These are phyloP conservation scores for Gallinago stenura DNA, from an alignment of 2,797 vertebrate species.

Conservation along the genomic window DNA sequence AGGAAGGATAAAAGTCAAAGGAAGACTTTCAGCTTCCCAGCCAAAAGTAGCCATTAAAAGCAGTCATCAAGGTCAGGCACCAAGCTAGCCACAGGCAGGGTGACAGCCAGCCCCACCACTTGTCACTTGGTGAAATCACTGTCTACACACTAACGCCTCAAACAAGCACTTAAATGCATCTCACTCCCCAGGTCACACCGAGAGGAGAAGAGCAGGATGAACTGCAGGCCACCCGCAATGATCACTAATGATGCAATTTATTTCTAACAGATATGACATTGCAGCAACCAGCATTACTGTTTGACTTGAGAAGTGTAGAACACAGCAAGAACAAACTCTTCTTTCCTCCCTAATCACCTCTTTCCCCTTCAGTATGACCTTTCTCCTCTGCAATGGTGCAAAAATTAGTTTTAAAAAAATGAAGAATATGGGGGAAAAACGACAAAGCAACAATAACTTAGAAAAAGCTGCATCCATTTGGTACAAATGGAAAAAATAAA, in stretches of 20 bases:
- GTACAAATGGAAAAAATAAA: not conserved
- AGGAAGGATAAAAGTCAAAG: not conserved
- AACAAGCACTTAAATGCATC: not conserved
- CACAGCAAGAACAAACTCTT: not conserved
- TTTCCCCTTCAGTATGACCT: not conserved
- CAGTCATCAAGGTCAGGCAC: not conserved
- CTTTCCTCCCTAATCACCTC: not conserved
- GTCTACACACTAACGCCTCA: not conserved
- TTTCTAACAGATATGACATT: not conserved
- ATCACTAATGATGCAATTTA: not conserved
- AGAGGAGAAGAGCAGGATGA: not conserved
- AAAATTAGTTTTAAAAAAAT: not conserved
- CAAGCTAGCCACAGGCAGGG: rapidly evolving
- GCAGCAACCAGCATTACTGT: not conserved
- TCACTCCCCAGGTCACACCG: not conserved
- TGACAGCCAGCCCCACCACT: not conserved
- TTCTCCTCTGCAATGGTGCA: not conserved
- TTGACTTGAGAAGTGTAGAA: not conserved
- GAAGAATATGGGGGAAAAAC: not conserved
- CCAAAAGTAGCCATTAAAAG: not conserved
- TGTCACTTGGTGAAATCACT: not conserved
- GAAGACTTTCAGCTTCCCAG: not conserved
- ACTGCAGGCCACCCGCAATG: not conserved
- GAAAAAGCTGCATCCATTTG: not conserved
- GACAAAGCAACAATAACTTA: not conserved